phyloP scores from a whole-genome alignment of 2,797 vertebrate species.

The Syncerus caffer region DNA sequence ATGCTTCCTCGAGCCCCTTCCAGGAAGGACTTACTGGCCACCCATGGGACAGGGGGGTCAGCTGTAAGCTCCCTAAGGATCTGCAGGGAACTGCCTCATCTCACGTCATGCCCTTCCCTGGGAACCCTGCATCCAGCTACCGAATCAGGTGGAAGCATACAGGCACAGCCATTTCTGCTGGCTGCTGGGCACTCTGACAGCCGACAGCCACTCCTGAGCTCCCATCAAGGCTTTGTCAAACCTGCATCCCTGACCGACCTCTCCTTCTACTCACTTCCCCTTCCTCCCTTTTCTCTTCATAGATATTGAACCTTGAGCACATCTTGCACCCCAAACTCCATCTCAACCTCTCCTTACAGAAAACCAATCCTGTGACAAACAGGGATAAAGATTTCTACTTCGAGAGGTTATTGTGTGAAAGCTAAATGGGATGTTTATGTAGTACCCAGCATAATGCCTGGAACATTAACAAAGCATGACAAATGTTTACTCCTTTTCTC shows the following conservation, averaged over 20 bases:
- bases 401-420: not conserved
- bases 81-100: not conserved
- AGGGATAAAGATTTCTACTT: conserved; percentile 31
- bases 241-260: not conserved
- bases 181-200: not conserved
- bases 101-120: not conserved
- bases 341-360: not conserved
- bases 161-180: not conserved
- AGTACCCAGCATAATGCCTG: not conserved
- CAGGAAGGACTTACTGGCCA: not conserved
- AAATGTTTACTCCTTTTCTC: not conserved
- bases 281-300: not conserved
- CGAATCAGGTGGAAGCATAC: not conserved
- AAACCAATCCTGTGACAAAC: not conserved
- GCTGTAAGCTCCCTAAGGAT: not conserved
- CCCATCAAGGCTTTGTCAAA: not conserved
- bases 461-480: not conserved
- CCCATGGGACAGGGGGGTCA: not conserved
- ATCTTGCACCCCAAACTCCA: not conserved
- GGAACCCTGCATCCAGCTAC: not conserved
- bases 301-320: not conserved
- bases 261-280: not conserved
- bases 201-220: not conserved
- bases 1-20: not conserved
- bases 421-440: not conserved